Evolutionary conservation across 2,113 vertebrate genomes (phyloP).

Genomic region (Nestor notabilis): DNA sequence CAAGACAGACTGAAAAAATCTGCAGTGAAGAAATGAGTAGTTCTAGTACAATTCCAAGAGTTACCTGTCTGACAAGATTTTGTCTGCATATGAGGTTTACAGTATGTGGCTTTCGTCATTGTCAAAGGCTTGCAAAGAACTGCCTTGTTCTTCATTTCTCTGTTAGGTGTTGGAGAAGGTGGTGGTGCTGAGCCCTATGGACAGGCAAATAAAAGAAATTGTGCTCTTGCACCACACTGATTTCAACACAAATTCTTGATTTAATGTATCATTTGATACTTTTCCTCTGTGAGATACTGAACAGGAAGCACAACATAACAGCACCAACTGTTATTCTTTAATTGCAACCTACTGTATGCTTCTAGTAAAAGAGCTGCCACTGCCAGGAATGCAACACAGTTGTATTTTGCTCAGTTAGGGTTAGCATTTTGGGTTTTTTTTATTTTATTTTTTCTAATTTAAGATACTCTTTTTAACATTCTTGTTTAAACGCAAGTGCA

Average conservation of each 20-base stretch:
- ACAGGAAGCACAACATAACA: neutral
- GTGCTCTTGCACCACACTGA: neutral
- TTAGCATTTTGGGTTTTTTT: neutral
- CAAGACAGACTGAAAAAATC: neutral
- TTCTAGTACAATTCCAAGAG: neutral
- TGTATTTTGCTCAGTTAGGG: neutral
- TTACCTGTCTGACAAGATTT: constrained; percentile 95
- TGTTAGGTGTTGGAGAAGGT: constrained; percentile 83
- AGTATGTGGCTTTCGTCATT: constrained; percentile 97
- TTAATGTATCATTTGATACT: neutral
- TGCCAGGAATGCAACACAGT: neutral
- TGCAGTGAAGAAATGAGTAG: neutral
- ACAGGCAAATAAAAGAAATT: constrained; percentile 4
- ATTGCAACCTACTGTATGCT: neutral
- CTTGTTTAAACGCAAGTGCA: neutral
- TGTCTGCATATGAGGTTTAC: constrained; percentile 99
- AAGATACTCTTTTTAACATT: neutral
- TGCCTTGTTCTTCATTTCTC: constrained; percentile 98
- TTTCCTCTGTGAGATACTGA: neutral
- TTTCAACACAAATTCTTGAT: neutral
- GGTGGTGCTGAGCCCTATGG: constrained; percentile 80
- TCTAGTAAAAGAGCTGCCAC: neutral
- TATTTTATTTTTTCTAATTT: neutral
- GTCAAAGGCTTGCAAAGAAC: constrained; percentile 97
- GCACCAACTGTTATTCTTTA: neutral